A percentile compares a stretch with the other conserved stretches of the same genome.
Conservation (phyloP, 2,797 vertebrate genomes). For the Linurgus olivaceus region DNA sequence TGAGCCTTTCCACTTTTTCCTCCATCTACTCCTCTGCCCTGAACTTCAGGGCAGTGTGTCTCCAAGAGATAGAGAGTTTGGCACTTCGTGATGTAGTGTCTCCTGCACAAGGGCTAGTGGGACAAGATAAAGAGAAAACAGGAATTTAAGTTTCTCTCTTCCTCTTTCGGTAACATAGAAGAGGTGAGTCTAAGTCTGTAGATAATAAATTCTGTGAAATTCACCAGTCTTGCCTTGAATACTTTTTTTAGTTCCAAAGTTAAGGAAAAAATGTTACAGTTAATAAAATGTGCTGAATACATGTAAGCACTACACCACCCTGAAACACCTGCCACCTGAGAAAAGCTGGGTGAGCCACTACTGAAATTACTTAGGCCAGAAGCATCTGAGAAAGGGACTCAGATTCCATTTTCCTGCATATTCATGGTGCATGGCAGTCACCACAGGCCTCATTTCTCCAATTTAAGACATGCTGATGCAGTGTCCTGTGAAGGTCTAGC, state of each 20-base stretch:
- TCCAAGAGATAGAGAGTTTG: not conserved
- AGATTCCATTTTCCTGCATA: rapidly evolving
- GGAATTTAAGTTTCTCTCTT: not conserved
- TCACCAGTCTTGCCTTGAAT: not conserved
- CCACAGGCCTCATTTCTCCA: rapidly evolving
- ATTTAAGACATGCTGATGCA: not conserved
- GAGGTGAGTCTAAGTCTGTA: not conserved
- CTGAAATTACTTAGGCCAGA: not conserved
- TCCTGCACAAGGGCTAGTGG: not conserved
- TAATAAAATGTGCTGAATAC: not conserved
- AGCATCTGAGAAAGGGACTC: not conserved
- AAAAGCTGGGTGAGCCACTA: not conserved
- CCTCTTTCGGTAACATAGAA: not conserved
- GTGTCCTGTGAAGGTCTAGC: rapidly evolving
- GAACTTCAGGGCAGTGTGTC: not conserved
- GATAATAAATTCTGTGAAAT: not conserved
- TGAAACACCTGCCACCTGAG: not conserved
- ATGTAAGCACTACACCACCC: not conserved
- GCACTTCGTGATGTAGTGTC: not conserved
- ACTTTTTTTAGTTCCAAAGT: not conserved
- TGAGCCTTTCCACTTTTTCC: not conserved
- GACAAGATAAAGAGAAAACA: not conserved
- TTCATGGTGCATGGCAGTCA: not conserved
- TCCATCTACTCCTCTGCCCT: not conserved
- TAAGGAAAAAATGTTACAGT: not conserved